Conservation (phyloP, 2,888 invertebrate species). For the Saturnia japonica region DNA sequence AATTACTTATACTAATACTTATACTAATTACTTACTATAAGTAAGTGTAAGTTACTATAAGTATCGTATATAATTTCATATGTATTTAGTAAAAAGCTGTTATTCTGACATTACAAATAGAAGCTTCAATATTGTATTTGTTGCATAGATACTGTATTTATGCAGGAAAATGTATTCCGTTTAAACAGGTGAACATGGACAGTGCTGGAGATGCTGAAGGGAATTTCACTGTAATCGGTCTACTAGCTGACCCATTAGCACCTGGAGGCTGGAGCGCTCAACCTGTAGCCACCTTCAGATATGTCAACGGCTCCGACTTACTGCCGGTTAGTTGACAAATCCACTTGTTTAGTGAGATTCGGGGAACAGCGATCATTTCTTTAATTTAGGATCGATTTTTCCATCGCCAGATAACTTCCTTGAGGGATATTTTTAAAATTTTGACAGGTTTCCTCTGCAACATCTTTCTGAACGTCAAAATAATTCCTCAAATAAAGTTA, state of each 20-base stretch:
- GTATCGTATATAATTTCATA: too few relatives aligned
- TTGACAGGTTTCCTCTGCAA: too few relatives aligned
- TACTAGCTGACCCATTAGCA: constrained; percentile 83
- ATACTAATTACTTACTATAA: too few relatives aligned
- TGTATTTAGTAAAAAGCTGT: too few relatives aligned
- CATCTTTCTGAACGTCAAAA: too few relatives aligned
- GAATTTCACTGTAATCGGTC: constrained; percentile 92
- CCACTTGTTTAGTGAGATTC: background rate
- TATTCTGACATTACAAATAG: too few relatives aligned
- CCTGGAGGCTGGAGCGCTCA: constrained; percentile 86
- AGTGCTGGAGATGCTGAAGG: constrained; percentile 95
- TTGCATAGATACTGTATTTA: background rate
- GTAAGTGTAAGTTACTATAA: too few relatives aligned
- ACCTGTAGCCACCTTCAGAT: constrained; percentile 90
- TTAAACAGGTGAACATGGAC: constrained; percentile 89
- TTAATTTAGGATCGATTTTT: constrained; percentile 1
- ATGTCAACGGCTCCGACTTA: constrained; percentile 78
- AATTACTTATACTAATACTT: too few relatives aligned
- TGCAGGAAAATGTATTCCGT: background rate
- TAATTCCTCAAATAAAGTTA: too few relatives aligned
- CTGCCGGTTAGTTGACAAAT: constrained; percentile 81
- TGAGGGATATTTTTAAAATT: too few relatives aligned
- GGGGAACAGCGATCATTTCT: background rate
- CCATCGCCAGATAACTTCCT: too few relatives aligned
- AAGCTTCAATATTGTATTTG: too few relatives aligned